phyloP scores from a whole-genome alignment of 2,888 invertebrate genomes.

The Thecophora atra region DNA sequence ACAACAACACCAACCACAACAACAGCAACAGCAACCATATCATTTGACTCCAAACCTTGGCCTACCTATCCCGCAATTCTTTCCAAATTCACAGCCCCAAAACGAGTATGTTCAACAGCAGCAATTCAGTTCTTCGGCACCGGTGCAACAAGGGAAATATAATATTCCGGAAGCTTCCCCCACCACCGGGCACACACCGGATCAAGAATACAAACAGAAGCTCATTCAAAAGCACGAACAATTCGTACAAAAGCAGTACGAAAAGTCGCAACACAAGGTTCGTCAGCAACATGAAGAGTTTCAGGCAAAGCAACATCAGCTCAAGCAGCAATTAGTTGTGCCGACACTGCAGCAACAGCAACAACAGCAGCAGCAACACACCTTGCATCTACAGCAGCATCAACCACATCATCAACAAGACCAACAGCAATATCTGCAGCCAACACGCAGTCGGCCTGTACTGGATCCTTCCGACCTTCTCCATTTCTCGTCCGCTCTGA shows the following conservation, averaged over 20 bases:
- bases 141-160: constrained; percentile 39
- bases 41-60: constrained; percentile 56
- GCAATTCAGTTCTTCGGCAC: constrained; percentile 36
- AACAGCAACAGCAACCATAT: constrained; percentile 46
- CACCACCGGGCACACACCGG: constrained; percentile 58
- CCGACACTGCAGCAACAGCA: constrained; percentile 60
- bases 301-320: constrained; percentile 75
- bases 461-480: constrained; percentile 71
- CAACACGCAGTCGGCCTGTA: constrained; percentile 62
- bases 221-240: constrained; percentile 80
- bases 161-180: constrained; percentile 13
- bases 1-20: constrained; percentile 32
- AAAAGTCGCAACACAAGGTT: constrained; percentile 80
- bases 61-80: constrained; percentile 54
- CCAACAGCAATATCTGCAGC: constrained; percentile 39
- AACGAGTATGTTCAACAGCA: constrained; percentile 39
- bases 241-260: constrained; percentile 81
- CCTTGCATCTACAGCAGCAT: constrained; percentile 51
- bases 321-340: constrained; percentile 66
- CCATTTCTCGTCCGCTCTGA: constrained; percentile 73
- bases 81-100: constrained; percentile 51
- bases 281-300: constrained; percentile 78
- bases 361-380: constrained; percentile 58
- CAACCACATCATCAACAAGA: constrained; percentile 43
- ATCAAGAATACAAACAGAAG: constrained; percentile 77